These are phyloP conservation scores for Pammene aurita DNA, from an alignment of 2,888 invertebrate genomes.

Conservation along the genomic window DNA sequence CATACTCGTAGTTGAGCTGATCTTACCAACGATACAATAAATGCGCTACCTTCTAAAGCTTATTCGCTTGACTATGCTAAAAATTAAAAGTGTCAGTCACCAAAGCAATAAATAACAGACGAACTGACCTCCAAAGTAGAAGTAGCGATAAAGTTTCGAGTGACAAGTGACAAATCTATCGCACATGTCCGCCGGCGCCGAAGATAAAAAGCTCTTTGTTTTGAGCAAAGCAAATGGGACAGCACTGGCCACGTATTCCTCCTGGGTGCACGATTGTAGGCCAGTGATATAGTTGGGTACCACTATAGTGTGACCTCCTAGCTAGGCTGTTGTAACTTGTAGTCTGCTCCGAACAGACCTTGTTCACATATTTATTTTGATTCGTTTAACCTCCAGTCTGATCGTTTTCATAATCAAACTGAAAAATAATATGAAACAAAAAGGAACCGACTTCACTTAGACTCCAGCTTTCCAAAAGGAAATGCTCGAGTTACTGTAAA, in stretches of 20 bases:
- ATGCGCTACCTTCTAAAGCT: conserved; percentile 7
- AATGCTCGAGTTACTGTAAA: too few relatives aligned
- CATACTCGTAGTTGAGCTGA: too few relatives aligned
- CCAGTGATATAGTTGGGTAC: neutral
- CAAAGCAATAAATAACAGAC: conserved; percentile 40
- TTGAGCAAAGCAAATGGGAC: conserved; percentile 53
- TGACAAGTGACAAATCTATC: conserved; percentile 52
- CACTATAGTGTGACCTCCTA: neutral
- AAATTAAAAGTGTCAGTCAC: conserved; percentile 14
- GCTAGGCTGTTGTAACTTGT: neutral
- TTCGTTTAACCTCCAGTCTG: too few relatives aligned
- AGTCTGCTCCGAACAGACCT: too few relatives aligned
- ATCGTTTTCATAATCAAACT: too few relatives aligned
- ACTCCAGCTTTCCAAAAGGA: too few relatives aligned
- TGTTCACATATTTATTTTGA: too few relatives aligned
- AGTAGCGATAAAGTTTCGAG: conserved; percentile 54
- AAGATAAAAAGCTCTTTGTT: conserved; percentile 62
- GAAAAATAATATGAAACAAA: too few relatives aligned
- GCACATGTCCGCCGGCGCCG: conserved; percentile 63
- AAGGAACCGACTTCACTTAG: too few relatives aligned
- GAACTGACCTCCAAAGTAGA: conserved; percentile 58
- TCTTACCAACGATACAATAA: neutral
- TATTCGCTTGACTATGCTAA: conserved; percentile 8
- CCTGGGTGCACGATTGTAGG: neutral
- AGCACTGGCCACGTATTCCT: conserved; percentile 19